A percentile compares a stretch with the other conserved stretches of the same genome.
Conservation (phyloP, 2,113 vertebrate genomes). For the Daphoenositta chrysoptera region DNA sequence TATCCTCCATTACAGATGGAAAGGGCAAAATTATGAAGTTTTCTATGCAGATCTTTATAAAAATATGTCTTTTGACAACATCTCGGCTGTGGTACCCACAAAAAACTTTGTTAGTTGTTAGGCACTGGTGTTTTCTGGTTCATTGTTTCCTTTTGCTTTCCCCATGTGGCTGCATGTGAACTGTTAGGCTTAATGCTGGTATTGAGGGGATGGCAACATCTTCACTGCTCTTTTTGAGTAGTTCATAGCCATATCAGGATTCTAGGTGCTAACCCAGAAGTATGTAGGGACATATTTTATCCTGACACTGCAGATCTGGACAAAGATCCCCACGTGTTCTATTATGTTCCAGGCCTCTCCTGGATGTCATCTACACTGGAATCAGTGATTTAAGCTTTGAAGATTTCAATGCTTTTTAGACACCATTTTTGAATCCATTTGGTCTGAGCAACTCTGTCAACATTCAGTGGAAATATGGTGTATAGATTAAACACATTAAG, state of each 20-base stretch:
- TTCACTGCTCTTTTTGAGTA: not conserved
- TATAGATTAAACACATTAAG: not conserved
- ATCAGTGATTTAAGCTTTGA: not conserved
- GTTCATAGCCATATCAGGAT: not conserved
- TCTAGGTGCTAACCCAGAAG: not conserved
- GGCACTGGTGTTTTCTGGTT: not conserved
- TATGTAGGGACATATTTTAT: not conserved
- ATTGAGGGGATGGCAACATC: not conserved
- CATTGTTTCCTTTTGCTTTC: not conserved
- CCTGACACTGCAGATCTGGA: not conserved
- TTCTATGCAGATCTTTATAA: not conserved
- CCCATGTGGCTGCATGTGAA: not conserved
- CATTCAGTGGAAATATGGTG: not conserved
- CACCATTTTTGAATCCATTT: not conserved
- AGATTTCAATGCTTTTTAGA: not conserved
- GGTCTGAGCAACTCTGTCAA: not conserved
- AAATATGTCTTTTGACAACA: not conserved
- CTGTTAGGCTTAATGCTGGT: not conserved
- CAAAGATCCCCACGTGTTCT: not conserved
- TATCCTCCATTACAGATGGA: not conserved
- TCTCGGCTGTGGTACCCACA: not conserved
- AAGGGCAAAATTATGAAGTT: not conserved
- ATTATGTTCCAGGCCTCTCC: not conserved
- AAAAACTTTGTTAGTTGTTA: not conserved
- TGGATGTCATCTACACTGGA: not conserved